phyloP scores from a whole-genome alignment of 1,140 invertebrate species.

The Eurytemora carolleeae region DNA sequence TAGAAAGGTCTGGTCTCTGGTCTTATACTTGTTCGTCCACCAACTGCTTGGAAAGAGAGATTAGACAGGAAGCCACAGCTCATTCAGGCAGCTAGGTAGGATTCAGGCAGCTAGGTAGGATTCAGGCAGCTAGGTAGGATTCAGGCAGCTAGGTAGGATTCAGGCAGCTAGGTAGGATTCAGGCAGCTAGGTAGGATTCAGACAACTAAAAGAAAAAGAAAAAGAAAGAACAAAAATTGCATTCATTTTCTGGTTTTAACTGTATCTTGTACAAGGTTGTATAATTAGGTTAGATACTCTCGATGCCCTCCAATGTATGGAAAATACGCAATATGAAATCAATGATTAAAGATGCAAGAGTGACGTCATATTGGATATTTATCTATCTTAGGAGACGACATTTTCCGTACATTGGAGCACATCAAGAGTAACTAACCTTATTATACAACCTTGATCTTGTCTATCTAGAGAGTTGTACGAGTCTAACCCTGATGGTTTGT shows the following conservation, averaged over 20 bases:
- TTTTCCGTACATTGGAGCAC: neutral
- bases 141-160: neutral
- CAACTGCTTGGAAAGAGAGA: neutral
- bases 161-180: neutral
- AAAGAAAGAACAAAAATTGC: neutral
- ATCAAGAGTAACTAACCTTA: no score
- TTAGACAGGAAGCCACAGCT: neutral
- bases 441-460: no score
- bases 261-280: neutral
- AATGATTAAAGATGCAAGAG: neutral
- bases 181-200: neutral
- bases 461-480: neutral
- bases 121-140: neutral
- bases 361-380: neutral
- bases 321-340: neutral
- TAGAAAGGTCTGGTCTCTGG: neutral
- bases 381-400: neutral
- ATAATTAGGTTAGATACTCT: no score
- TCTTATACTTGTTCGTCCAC: neutral
- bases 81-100: neutral
- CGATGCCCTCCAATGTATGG: neutral
- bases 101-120: neutral
- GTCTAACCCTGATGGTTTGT: neutral
- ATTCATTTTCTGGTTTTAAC: neutral
- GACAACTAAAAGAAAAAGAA: neutral